Percentiles rank a stretch among this genome's conserved stretches.
phyloP scores from a whole-genome alignment of 2,888 invertebrate species.

The Microplitis manilae region DNA sequence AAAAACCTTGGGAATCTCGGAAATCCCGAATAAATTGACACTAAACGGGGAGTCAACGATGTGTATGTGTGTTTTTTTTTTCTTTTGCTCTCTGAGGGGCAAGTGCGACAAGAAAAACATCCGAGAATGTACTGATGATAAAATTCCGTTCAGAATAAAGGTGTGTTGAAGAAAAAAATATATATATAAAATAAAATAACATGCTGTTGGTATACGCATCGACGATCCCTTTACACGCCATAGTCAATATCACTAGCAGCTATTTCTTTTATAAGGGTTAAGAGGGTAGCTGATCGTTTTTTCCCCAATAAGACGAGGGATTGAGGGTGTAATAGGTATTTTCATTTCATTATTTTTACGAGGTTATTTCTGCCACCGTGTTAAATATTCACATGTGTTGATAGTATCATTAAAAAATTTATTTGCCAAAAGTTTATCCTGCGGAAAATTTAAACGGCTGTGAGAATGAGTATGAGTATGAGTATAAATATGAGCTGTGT shows the following conservation, averaged over 20 bases:
- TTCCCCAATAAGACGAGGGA: background rate
- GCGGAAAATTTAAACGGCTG: too few species aligned
- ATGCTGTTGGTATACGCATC: conserved; percentile 37
- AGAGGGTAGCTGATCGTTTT: conserved; percentile 18
- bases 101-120: conserved; percentile 35
- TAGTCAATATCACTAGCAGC: conserved; percentile 69
- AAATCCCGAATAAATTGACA: conserved; percentile 73
- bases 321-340: background rate
- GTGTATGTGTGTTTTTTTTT: conserved; percentile 11
- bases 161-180: conserved; percentile 33
- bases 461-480: too few species aligned
- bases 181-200: conserved; percentile 31
- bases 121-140: background rate
- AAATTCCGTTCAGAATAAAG: conserved; percentile 11
- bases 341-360: conserved; percentile 5
- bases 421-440: background rate
- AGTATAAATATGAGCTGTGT: too few species aligned
- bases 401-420: background rate
- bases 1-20: conserved; percentile 70
- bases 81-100: background rate
- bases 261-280: conserved; percentile 63
- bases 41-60: conserved; percentile 66
- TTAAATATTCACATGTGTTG: conserved; percentile 2
- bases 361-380: background rate
- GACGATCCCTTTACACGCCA: conserved; percentile 56